phyloP scores from a whole-genome alignment of 2,797 vertebrate genomes.

The Microctenopoma steveboyesi region DNA sequence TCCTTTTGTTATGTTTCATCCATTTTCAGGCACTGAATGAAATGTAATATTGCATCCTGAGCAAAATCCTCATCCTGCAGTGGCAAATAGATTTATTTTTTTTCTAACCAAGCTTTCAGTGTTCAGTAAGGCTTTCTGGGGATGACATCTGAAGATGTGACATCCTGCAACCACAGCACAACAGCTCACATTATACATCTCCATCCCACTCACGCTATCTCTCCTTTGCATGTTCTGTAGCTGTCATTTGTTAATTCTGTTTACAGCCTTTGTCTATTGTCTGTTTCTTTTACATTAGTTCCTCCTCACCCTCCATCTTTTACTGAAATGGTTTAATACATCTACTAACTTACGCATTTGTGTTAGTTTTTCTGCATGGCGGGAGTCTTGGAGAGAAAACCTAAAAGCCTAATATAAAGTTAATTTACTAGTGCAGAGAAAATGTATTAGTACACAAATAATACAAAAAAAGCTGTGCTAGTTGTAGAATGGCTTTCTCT shows the following conservation, averaged over 20 bases:
- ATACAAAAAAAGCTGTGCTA: neutral
- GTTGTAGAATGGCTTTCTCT: slow-evolving; percentile 1
- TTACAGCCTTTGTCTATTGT: slow-evolving; percentile 57
- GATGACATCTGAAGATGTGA: slow-evolving; percentile 64
- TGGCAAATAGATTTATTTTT: slow-evolving; percentile 71
- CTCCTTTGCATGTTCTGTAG: slow-evolving; percentile 26
- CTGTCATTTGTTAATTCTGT: slow-evolving; percentile 64
- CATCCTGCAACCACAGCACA: slow-evolving; percentile 67
- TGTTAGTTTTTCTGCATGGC: slow-evolving; percentile 1
- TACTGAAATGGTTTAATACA: slow-evolving; percentile 36
- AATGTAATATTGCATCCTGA: slow-evolving; percentile 66
- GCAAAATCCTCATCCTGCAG: slow-evolving; percentile 59
- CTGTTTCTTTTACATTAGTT: slow-evolving; percentile 38
- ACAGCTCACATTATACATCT: slow-evolving; percentile 59
- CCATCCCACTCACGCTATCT: slow-evolving; percentile 45
- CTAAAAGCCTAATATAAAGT: slow-evolving; percentile 7
- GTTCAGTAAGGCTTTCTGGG: slow-evolving; percentile 54
- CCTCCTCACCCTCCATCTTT: slow-evolving; percentile 34
- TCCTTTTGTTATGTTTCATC: slow-evolving; percentile 73
- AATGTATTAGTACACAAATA: slow-evolving; percentile 1
- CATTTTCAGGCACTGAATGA: slow-evolving; percentile 52
- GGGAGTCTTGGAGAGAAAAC: slow-evolving; percentile 5
- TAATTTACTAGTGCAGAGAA: slow-evolving; percentile 27
- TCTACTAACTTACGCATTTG: slow-evolving; percentile 10
- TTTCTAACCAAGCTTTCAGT: slow-evolving; percentile 48